A percentile compares a stretch with the other conserved stretches of the same genome.
Evolutionary conservation across 1,140 invertebrate genomes (phyloP).

Genomic region (Aricia agestis): DNA sequence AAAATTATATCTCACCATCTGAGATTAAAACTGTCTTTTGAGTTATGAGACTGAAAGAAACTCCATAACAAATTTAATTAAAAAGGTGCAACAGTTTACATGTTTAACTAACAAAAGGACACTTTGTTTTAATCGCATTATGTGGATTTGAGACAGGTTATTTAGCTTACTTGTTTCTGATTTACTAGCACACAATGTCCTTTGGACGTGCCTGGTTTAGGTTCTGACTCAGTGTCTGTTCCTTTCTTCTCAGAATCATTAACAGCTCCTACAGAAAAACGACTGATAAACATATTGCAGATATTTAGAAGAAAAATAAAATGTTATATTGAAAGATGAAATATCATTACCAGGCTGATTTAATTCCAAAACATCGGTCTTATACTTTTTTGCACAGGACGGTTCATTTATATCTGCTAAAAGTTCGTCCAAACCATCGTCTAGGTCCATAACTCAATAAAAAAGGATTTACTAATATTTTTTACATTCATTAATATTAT

Average conservation of each 20-base stretch:
- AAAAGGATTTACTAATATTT: neutral
- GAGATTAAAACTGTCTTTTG: too few relatives aligned
- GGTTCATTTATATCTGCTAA: conserved; percentile 59
- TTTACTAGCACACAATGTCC: conserved; percentile 66
- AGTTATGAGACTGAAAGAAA: too few relatives aligned
- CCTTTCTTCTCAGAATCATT: neutral
- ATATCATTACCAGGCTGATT: conserved; percentile 16
- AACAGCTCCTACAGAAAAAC: neutral
- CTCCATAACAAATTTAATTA: too few relatives aligned
- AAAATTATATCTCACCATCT: too few relatives aligned
- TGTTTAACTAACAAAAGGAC: too few relatives aligned
- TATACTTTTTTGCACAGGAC: conserved; percentile 49
- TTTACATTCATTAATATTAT: too few relatives aligned
- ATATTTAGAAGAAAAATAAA: too few relatives aligned
- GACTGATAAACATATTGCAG: neutral
- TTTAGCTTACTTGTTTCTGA: conserved; percentile 57
- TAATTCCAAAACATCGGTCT: conserved; percentile 31
- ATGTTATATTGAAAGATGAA: too few relatives aligned
- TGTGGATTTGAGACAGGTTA: neutral
- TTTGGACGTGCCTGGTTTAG: conserved; percentile 55
- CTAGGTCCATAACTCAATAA: conserved; percentile 53
- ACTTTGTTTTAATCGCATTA: too few relatives aligned
- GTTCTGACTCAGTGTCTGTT: neutral
- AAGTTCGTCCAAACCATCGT: conserved; percentile 65
- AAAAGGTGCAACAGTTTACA: too few relatives aligned